phyloP scores from a whole-genome alignment of 2,888 invertebrate genomes.

The Napeogenes sylphis region DNA sequence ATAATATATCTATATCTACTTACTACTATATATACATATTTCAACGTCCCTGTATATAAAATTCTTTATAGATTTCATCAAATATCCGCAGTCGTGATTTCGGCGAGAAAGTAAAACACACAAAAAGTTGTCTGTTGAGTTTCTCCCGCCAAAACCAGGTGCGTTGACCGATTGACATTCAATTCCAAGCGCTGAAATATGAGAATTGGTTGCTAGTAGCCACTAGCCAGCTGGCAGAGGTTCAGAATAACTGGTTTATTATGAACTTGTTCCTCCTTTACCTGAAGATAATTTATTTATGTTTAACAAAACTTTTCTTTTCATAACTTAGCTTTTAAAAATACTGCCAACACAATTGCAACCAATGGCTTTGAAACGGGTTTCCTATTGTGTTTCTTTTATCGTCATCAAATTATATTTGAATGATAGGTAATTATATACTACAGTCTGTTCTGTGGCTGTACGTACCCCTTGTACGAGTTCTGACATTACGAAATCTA shows the following conservation, averaged over 20 bases:
- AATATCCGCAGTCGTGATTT: conserved; percentile 30
- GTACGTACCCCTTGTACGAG: too few relatives aligned
- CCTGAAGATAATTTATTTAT: not conserved
- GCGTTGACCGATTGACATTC: conserved; percentile 74
- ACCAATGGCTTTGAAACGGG: too few relatives aligned
- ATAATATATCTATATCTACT: too few relatives aligned
- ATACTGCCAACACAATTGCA: too few relatives aligned
- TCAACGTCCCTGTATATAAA: too few relatives aligned
- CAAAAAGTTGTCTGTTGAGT: conserved; percentile 67
- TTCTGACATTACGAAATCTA: too few relatives aligned
- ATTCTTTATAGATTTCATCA: conserved; percentile 11
- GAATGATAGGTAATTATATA: too few relatives aligned
- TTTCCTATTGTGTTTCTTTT: too few relatives aligned
- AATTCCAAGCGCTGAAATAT: conserved; percentile 36
- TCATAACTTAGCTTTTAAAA: too few relatives aligned
- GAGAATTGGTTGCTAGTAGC: conserved; percentile 21
- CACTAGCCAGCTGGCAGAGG: conserved; percentile 23
- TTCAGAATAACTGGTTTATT: conserved; percentile 22
- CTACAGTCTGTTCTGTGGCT: too few relatives aligned
- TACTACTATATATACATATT: too few relatives aligned
- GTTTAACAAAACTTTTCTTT: not conserved
- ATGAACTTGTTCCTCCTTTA: conserved; percentile 17
- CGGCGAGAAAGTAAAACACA: conserved; percentile 73
- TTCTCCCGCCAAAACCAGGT: conserved; percentile 74
- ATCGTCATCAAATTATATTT: too few relatives aligned